Base-by-base conservation (phyloP, 2,113 vertebrate genomes). In the Lepus timidus region DNA sequence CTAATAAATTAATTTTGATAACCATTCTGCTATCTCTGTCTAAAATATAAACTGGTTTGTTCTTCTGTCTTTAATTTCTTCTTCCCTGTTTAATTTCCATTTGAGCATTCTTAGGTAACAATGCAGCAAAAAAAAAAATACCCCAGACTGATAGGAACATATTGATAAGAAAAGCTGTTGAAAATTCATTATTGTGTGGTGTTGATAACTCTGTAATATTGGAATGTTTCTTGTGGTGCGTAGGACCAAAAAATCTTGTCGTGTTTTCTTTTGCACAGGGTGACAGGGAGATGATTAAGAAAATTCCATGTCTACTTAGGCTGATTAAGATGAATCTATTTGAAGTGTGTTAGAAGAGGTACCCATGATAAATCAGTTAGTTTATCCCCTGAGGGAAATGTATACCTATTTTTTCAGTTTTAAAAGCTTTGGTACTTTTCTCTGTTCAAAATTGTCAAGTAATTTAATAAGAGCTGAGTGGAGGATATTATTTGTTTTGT, bases 221-320 rank as follows among this genome's bases (percentile, higher is more conserved):
- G 64, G 27, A 92, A 68, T 67, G 4, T 7, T 73, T 96, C n/a
- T 70, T 65, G 44, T 92, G 74, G 22, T 88, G 39, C 44, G 20
- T 5, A 75, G 73, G 58, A 80, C 39, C 36, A 84, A 67, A 76
- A 75, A 44, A 70, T 70, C 87, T 76, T 84, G 13, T 78, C 71
- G 44, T 80, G 23, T 82, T 91, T 95, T 91, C 55, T 93, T 85
- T 89, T 93, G 27, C n/a, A 90, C 85, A 96, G 88, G 62, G 85
- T 75, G 31, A 80, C 64, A 90, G 90, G 39, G 76, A 90, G 67
- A 78, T 91, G 55, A 81, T 93, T 93, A 82, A 85, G 74, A 94
- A 94, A 84, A 90, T 86, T 71, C 82, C 49, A 85, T 61, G 39
- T 91, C 36, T 93, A 12, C 62, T 90, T 85, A 95, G 73, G 49